Evolutionary conservation across 2,113 vertebrate species (phyloP), one percentile per base, ranked within the genome.

Genomic region (Piprites chloris): DNA sequence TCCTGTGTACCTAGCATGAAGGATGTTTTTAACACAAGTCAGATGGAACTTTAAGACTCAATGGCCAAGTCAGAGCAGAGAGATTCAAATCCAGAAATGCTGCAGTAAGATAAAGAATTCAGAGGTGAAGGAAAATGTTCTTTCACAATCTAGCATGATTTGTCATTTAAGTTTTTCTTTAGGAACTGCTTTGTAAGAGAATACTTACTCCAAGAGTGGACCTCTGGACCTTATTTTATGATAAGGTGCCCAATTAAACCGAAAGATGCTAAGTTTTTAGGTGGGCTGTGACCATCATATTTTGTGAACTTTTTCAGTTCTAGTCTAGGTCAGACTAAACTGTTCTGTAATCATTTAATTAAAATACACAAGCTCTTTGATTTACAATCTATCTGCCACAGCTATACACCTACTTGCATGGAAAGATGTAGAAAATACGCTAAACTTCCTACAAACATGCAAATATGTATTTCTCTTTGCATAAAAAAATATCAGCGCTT

Each of bases 41-140:
- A 93, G 88, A 73, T 28, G 69, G 71, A 85, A 91, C 66, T 85
- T 84, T 82, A 81, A 89, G 67, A 94, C 58, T 85, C 80, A 94
- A 44, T 59, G 73, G 84, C 47, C 61, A 82, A 87, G 62, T 58
- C 74, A 87, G 78, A 83, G 90, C 8, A 87, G 82, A 66, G 58
- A 93, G n/a, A 58, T 73, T 93, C 75, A 91, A 93, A 69, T 88
- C 85, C 71, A 85, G 85, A 92, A 93, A 85, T 46, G 49, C 63
- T 85, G 62, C 41, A 79, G 74, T 83, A 77, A 94, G 44, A 72
- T 59, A 89, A 77, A 92, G 63, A 90, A 94, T 73, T 90, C 79
- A 90, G 46, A 91, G 42, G 23, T 50, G 78, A 93, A 94, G 3
- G 1, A 55, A 78, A 59, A 79, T 15, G 19, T 42, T 85, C 56